Evolutionary conservation across 2,888 invertebrate species (phyloP), one percentile per base, ranked within the genome.

Genomic region (Ectemnius lituratus): DNA sequence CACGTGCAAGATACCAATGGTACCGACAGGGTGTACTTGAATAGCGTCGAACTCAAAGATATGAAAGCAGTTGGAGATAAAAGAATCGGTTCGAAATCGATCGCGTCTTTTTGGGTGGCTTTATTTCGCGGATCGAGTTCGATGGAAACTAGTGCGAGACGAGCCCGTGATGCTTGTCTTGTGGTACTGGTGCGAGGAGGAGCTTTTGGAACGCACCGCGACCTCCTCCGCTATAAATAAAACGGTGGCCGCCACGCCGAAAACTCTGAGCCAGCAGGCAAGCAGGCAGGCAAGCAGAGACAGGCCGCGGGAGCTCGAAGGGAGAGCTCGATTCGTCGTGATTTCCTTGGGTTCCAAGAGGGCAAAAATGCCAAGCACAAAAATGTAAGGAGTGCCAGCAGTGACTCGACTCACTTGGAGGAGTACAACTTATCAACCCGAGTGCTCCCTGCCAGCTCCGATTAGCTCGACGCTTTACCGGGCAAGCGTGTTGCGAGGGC

Each of bases 171-270:
- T 72, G 81, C 69, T 76, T 73, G 76, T 78, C 81, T 80, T 75
- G 76, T 73, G 76, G 75, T 83, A 88, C 88, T 88, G 88, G 85
- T 85, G 85, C 84, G 85, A 84, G 82, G 83, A 87, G 82, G 85
- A 87, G 82, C 86, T 89, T 89, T 88, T 88, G 88, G 89, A 89
- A 89, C 88, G 86, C 86, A 87, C 81, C 87, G 78, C 89, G 88
- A 88, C 89, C 90, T 89, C 90, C 87, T 88, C 84, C 82, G 87
- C 90, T 90, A 90, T 90, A 89, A 90, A 90, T 90, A 90, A 88
- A 88, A 87, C 86, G 79, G 83, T 75, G 76, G 76, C 78, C 77
- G 82, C 84, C 77, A 82, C 76, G 70, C 63, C 84, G 82, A 83
- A 80, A 82, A 78, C 82, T 84, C 84, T 37, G 37, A 86, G 88